Base-by-base conservation (phyloP, 2,113 vertebrate genomes). In the Ictalurus furcatus region DNA sequence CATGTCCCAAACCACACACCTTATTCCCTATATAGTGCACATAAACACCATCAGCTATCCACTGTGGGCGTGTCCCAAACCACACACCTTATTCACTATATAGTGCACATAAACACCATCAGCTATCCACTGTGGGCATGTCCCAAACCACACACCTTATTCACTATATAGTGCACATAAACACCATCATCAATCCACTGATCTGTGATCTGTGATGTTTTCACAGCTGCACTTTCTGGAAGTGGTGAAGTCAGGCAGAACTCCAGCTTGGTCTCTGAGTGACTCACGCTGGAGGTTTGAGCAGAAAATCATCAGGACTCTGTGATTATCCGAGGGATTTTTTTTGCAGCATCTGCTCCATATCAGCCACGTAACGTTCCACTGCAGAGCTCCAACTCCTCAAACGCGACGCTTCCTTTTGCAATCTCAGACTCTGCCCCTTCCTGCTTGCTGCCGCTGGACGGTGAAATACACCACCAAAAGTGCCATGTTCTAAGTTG, bases 221-320 rank as follows among this genome's bases (percentile, higher is more conserved):
- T 73, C 37, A 71, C 67, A 85, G 84, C 85, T 58, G 85, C 85
- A 40, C 1, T 73, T 85, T 74, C 54, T 74, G 85, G 69, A 86
- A 3, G 3, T 8, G n/a, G 28, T 56, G 44, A 73, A 8, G 8
- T 69, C 19, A 8, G 40, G 63, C 40, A 67, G 63, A 40, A 28
- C 84, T 52, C 23, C 83, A 85, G 13, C 40, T 65, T 61, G 17
- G n/a, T n/a, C 63, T 67, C 83, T 9, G 61, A 85, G 40, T 84
- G 82, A 84, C 3, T 84, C 82, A 84, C 16, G 59, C 34, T 84
- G 59, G 59, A 84, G 59, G 37, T 84, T 28, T 25, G 58, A 23
- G 52, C 14, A 82, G 19, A 83, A 40, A 37, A 40, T 83, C 78
- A 30, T 80, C 25, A 56, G 14, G 52, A 80, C 28, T 52, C 40